A percentile compares a stretch with the other conserved stretches of the same genome.
These are phyloP conservation scores for Aphelenchoides fujianensis DNA, from an alignment of 1,140 invertebrate species.

Conservation along the genomic window DNA sequence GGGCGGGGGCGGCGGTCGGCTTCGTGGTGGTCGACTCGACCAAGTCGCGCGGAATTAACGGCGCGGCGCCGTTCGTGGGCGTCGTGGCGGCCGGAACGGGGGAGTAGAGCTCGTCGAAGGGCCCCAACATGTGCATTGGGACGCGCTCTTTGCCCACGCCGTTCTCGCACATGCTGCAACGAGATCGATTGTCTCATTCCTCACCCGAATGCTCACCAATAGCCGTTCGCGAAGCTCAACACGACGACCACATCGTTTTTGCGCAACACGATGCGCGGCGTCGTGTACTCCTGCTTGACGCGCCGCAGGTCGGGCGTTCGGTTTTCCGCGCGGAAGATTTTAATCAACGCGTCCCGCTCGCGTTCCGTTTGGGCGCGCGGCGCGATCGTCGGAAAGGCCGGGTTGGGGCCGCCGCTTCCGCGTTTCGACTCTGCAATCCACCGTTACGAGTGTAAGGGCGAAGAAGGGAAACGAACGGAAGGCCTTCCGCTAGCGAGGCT, in stretches of 20 bases:
- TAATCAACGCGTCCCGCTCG: constrained; percentile 38
- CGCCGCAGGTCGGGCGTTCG: constrained; percentile 9
- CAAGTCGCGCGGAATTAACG: neutral
- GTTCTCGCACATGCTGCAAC: constrained; percentile 39
- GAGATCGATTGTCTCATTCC: neutral
- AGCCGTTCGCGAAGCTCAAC: constrained; percentile 20
- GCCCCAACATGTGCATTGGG: constrained; percentile 24
- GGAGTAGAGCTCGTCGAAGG: constrained; percentile 28
- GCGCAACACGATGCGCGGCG: constrained; percentile 18
- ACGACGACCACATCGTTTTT: constrained; percentile 31
- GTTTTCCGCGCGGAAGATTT: constrained; percentile 30
- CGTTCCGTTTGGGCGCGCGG: constrained; percentile 31
- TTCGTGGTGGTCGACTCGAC: neutral
- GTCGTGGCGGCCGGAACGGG: neutral
- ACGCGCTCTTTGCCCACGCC: constrained; percentile 29
- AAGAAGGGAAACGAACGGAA: too few relatives aligned
- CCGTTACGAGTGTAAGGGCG: too few relatives aligned
- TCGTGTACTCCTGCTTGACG: constrained; percentile 23
- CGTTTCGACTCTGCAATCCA: neutral
- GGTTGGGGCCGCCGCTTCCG: neutral
- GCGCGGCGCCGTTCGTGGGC: neutral
- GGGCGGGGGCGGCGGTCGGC: neutral
- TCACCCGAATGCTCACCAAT: neutral
- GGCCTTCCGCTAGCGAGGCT: neutral
- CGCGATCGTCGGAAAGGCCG: neutral